A percentile compares a stretch with the other conserved stretches of the same genome.
Evolutionary conservation across 2,113 vertebrate genomes (phyloP).

Genomic region (Bos taurus): DNA sequence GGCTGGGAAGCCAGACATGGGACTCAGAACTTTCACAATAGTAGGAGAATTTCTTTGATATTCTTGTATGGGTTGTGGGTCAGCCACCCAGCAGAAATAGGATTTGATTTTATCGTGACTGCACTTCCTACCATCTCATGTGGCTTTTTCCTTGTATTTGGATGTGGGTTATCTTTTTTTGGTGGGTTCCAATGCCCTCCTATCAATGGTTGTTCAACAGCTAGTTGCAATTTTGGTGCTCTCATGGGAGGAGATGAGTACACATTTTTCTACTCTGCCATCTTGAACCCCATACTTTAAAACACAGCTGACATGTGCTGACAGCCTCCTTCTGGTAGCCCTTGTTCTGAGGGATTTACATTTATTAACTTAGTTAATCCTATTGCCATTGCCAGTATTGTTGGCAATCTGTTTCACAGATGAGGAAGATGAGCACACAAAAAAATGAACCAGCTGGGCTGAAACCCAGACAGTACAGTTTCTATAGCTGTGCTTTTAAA

Average conservation of each 20-base stretch:
- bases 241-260: not conserved
- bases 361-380: not conserved
- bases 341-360: not conserved
- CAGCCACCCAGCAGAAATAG: not conserved
- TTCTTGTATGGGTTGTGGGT: not conserved
- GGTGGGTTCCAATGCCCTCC: not conserved
- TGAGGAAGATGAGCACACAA: not conserved
- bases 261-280: not conserved
- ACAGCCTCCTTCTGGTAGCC: not conserved
- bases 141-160: not conserved
- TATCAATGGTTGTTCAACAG: not conserved
- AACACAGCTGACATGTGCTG: not conserved
- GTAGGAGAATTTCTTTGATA: not conserved
- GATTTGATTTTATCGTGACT: not conserved
- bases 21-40: not conserved
- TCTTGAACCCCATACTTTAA: not conserved
- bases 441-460: rapidly evolving
- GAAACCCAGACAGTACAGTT: not conserved
- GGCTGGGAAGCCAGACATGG: not conserved
- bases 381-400: not conserved
- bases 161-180: not conserved
- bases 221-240: not conserved
- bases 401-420: not conserved
- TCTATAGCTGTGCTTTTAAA: not conserved
- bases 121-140: not conserved